Conservation (phyloP, 2,797 vertebrate genomes). For the Mormyrus proboscirostris region DNA sequence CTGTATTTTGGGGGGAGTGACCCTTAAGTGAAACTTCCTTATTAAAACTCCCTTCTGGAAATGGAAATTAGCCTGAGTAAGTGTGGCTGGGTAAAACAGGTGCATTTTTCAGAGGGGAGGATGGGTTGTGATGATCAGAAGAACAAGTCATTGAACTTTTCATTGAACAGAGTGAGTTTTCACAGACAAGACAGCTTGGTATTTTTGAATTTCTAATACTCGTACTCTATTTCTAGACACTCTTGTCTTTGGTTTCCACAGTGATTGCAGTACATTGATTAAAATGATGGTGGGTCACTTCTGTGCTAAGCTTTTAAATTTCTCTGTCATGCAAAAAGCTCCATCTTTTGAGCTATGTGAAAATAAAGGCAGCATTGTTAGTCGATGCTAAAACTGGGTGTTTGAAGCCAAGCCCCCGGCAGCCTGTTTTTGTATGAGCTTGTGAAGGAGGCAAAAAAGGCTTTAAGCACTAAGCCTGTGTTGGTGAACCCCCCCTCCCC, state of each 20-base stretch:
- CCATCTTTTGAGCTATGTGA: background rate
- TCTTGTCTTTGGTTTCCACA: background rate
- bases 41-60: background rate
- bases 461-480: background rate
- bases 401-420: background rate
- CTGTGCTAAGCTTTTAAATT: conserved; percentile 1
- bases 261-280: background rate
- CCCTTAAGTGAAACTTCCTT: background rate
- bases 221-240: background rate
- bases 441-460: background rate
- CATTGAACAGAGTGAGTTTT: background rate
- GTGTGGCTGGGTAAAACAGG: background rate
- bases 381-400: background rate
- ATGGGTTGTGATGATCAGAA: background rate
- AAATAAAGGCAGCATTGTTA: conserved; percentile 19
- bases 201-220: background rate
- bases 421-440: background rate
- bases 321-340: background rate
- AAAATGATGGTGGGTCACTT: background rate
- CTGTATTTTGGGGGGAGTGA: background rate
- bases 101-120: background rate
- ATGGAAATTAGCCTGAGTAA: background rate
- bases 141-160: background rate
- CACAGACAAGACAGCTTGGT: background rate
- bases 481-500: background rate